These are phyloP conservation scores for Dendrolimus kikuchii DNA, from an alignment of 1,140 invertebrate genomes.

Conservation along the genomic window DNA sequence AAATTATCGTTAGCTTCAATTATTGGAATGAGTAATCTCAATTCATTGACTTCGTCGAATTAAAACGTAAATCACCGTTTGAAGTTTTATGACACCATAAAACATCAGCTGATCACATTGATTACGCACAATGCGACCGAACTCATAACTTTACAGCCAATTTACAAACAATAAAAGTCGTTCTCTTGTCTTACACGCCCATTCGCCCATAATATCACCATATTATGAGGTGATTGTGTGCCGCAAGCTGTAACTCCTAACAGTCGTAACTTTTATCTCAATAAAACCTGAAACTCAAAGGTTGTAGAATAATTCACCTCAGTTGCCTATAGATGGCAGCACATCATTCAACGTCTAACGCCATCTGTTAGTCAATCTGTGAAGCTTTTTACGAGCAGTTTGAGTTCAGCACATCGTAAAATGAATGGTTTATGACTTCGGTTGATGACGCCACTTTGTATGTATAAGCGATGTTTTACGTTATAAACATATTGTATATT, in stretches of 20 bases:
- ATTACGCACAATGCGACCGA: constrained; percentile 62
- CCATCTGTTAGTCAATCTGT: constrained; percentile 57
- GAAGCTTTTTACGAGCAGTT: constrained; percentile 66
- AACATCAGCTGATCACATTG: constrained; percentile 66
- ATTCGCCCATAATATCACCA: constrained; percentile 66
- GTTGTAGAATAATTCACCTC: constrained; percentile 12
- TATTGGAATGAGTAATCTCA: too few species aligned
- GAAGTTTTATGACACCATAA: constrained; percentile 66
- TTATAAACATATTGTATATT: constrained; percentile 20
- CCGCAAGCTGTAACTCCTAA: constrained; percentile 56
- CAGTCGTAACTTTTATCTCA: constrained; percentile 55
- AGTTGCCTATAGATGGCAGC: constrained; percentile 48
- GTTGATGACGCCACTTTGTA: constrained; percentile 57
- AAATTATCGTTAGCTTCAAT: too few species aligned
- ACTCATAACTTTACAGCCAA: constrained; percentile 73
- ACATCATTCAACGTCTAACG: constrained; percentile 33
- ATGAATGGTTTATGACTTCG: constrained; percentile 53
- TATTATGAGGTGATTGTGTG: constrained; percentile 35
- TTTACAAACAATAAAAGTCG: constrained; percentile 74
- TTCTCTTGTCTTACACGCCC: constrained; percentile 66
- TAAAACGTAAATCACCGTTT: constrained; percentile 58
- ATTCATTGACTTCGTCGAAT: too few species aligned
- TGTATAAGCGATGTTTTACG: constrained; percentile 41
- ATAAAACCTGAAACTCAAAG: constrained; percentile 50
- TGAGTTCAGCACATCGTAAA: constrained; percentile 61